Evolutionary conservation across 2,888 invertebrate genomes (phyloP).

Genomic region (Phanerotoma sp.): DNA sequence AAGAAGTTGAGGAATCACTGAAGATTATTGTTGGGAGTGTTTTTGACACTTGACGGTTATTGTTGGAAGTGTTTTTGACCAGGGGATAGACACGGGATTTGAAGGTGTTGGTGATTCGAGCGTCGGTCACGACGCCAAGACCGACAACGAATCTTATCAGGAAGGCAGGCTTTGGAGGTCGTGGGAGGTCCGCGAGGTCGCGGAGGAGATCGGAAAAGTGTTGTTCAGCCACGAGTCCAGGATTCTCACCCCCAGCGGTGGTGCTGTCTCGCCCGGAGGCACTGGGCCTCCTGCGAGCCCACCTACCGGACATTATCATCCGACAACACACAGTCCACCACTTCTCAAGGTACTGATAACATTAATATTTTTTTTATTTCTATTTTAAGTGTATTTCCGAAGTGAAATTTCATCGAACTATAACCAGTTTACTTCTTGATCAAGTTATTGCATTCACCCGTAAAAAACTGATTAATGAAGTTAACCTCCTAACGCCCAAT

Average conservation of each 20-base stretch:
- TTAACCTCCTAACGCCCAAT: no score
- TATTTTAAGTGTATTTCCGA: neutral
- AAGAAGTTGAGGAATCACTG: no score
- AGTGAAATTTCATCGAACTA: no score
- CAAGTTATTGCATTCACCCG: no score
- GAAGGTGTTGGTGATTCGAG: neutral
- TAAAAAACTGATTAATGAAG: no score
- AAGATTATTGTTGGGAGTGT: no score
- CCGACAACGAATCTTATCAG: slow-evolving; percentile 1
- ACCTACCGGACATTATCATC: slow-evolving; percentile 50
- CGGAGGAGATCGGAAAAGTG: slow-evolving; percentile 53
- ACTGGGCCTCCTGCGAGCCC: slow-evolving; percentile 55
- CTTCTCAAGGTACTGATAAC: slow-evolving; percentile 55
- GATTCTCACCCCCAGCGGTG: slow-evolving; percentile 56
- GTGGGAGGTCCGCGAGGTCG: slow-evolving; percentile 45
- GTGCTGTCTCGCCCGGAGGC: slow-evolving; percentile 54
- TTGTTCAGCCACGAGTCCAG: slow-evolving; percentile 57
- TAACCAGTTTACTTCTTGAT: no score
- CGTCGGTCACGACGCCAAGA: slow-evolving; percentile 7
- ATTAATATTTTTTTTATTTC: neutral
- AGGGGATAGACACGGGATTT: slow-evolving; percentile 12
- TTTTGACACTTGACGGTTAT: neutral
- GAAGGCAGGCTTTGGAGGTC: slow-evolving; percentile 29
- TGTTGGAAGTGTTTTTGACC: neutral
- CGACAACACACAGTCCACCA: slow-evolving; percentile 50